Percentiles rank a stretch among this genome's conserved stretches.
phyloP scores from a whole-genome alignment of 2,797 vertebrate genomes.

The Telmatherina bonti region DNA sequence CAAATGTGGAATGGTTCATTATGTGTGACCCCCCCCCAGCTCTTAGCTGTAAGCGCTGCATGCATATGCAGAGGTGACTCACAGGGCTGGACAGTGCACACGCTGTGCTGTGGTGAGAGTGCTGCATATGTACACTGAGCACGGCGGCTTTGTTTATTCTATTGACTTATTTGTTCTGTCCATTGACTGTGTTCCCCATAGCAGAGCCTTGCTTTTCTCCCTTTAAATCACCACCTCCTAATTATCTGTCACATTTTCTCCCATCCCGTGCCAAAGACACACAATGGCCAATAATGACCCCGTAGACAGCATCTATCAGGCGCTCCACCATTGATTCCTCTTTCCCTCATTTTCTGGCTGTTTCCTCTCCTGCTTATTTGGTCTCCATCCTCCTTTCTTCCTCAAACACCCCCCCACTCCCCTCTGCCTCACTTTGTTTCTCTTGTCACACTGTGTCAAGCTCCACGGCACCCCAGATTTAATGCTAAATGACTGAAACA shows the following conservation, averaged over 20 bases:
- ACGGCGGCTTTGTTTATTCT: constrained; percentile 84
- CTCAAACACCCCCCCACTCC: constrained; percentile 43
- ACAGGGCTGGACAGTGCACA: constrained; percentile 60
- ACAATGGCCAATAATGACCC: constrained; percentile 87
- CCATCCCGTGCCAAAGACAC: constrained; percentile 84
- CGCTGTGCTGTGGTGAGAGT: constrained; percentile 70
- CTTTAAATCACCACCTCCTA: constrained; percentile 87
- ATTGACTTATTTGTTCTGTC: constrained; percentile 87
- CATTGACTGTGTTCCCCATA: constrained; percentile 81
- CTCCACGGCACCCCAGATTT: constrained; percentile 19
- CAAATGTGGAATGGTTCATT: constrained; percentile 59
- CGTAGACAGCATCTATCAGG: constrained; percentile 84
- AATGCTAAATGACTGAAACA: constrained; percentile 29
- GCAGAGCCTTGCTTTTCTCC: constrained; percentile 77
- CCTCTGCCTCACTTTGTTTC: constrained; percentile 51
- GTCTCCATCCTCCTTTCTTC: constrained; percentile 32
- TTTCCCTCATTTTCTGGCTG: constrained; percentile 48
- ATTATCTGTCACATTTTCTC: constrained; percentile 88
- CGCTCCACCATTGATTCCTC: constrained; percentile 79
- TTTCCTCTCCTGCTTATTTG: constrained; percentile 39
- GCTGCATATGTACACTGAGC: constrained; percentile 80
- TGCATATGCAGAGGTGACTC: constrained; percentile 57
- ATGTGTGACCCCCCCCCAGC: constrained; percentile 45
- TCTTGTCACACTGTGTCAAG: constrained; percentile 39
- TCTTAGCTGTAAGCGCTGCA: constrained; percentile 55